Conservation (phyloP, 2,797 vertebrate genomes). For the Bufotes viridis region DNA sequence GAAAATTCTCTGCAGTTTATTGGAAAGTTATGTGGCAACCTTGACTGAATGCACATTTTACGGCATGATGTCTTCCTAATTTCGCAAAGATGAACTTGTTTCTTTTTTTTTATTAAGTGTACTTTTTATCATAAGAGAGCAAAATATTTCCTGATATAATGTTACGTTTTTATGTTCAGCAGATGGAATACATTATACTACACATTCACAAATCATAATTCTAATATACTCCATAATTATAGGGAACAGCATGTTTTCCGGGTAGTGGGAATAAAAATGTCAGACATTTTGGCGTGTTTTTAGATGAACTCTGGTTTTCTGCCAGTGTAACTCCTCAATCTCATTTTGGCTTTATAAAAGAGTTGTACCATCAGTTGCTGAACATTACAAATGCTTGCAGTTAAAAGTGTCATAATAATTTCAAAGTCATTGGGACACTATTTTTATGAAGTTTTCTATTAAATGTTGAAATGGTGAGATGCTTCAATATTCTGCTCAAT, state of each 20-base stretch:
- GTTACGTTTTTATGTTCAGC: slow-evolving; percentile 56
- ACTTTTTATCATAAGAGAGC: slow-evolving; percentile 45
- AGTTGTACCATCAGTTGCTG: slow-evolving; percentile 25
- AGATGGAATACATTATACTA: slow-evolving; percentile 60
- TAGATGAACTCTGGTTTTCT: slow-evolving; percentile 57
- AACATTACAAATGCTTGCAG: slow-evolving; percentile 2
- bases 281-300: slow-evolving; percentile 53
- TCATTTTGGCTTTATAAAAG: slow-evolving; percentile 29
- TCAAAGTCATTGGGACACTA: slow-evolving; percentile 30
- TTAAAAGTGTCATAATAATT: slow-evolving; percentile 27
- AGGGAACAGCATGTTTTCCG: slow-evolving; percentile 60
- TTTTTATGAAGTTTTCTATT: background rate
- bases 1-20: slow-evolving; percentile 3
- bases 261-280: slow-evolving; percentile 60
- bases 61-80: slow-evolving; percentile 27
- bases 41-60: slow-evolving; percentile 47
- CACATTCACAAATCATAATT: slow-evolving; percentile 51
- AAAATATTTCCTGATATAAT: slow-evolving; percentile 53
- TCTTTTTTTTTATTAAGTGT: slow-evolving; percentile 43
- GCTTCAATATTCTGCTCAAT: background rate
- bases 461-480: background rate
- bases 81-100: slow-evolving; percentile 47
- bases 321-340: slow-evolving; percentile 45
- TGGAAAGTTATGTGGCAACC: slow-evolving; percentile 11
- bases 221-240: slow-evolving; percentile 56